phyloP scores from a whole-genome alignment of 2,113 vertebrate species.

The Alouatta palliata region DNA sequence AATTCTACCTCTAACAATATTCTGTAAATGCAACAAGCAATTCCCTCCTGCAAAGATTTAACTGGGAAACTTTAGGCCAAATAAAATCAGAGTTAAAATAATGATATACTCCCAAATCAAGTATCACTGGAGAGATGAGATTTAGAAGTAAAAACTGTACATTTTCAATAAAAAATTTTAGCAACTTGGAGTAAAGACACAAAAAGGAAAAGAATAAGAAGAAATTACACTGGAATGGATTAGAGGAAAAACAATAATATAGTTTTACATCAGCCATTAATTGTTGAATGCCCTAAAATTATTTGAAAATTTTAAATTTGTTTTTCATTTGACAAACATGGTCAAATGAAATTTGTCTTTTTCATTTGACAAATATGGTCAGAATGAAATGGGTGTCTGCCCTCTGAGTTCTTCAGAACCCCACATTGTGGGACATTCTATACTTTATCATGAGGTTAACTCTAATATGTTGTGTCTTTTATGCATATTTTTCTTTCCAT shows the following conservation, averaged over 20 bases:
- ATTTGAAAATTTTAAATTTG: not conserved
- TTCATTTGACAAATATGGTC: slow-evolving; percentile 1
- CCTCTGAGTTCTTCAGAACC: not conserved
- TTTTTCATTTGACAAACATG: slow-evolving; percentile 17
- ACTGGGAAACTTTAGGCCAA: slow-evolving; percentile 33
- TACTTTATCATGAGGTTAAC: not conserved
- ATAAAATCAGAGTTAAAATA: slow-evolving; percentile 56
- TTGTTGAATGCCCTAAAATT: not conserved
- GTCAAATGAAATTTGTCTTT: not conserved
- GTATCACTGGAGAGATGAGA: slow-evolving; percentile 3
- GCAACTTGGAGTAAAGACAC: slow-evolving; percentile 29
- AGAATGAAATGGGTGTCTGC: not conserved
- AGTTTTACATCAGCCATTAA: not conserved
- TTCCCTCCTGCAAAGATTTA: slow-evolving; percentile 24
- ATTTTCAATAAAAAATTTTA: slow-evolving; percentile 14
- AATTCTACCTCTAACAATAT: slow-evolving; percentile 40
- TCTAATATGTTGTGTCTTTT: not conserved
- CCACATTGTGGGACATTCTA: not conserved
- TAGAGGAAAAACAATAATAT: slow-evolving; percentile 37
- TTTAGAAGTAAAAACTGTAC: not conserved
- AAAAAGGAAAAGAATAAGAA: not conserved
- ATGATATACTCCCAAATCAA: not conserved
- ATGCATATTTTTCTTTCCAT: not conserved
- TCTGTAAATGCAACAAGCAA: not conserved
- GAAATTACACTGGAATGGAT: not conserved